A percentile compares a stretch with the other conserved stretches of the same genome.
phyloP scores from a whole-genome alignment of 2,797 vertebrate genomes.

The Mormyrops boulengeri region DNA sequence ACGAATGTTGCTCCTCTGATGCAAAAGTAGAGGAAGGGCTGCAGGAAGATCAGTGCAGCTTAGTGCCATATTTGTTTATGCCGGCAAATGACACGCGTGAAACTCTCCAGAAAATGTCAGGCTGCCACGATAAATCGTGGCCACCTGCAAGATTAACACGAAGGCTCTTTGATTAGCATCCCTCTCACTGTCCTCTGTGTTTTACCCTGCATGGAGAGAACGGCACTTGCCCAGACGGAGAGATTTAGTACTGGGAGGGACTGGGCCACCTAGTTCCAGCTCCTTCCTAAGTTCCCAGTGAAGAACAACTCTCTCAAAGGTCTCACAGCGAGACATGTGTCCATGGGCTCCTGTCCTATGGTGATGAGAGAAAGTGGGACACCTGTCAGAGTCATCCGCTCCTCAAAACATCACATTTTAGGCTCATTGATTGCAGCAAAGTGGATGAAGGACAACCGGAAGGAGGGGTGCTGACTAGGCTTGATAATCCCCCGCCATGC shows the following conservation, averaged over 20 bases:
- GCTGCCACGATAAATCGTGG: conserved; percentile 4
- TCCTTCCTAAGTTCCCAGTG: conserved; percentile 1
- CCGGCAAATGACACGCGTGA: background rate
- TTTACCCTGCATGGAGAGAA: background rate
- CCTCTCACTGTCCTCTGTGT: background rate
- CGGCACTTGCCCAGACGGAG: background rate
- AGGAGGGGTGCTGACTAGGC: background rate
- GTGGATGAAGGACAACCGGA: background rate
- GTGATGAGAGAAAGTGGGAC: conserved; percentile 18
- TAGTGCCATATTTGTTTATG: background rate
- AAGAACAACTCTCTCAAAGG: background rate
- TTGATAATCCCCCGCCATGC: background rate
- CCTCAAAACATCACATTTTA: conserved; percentile 17
- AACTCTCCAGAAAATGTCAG: conserved; percentile 10
- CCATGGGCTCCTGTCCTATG: background rate
- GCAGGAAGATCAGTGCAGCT: background rate
- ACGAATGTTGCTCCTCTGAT: background rate
- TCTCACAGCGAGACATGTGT: conserved; percentile 7
- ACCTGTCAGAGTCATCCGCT: background rate
- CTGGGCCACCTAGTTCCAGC: background rate
- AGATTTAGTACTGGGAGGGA: background rate
- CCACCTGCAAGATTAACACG: conserved; percentile 22
- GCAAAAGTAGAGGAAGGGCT: background rate
- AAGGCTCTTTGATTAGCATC: conserved; percentile 13
- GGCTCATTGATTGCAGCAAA: background rate